Percentiles rank a stretch among this genome's conserved stretches.
Conservation (phyloP, 2,797 vertebrate species). For the Gymnoscopelus braueri region DNA sequence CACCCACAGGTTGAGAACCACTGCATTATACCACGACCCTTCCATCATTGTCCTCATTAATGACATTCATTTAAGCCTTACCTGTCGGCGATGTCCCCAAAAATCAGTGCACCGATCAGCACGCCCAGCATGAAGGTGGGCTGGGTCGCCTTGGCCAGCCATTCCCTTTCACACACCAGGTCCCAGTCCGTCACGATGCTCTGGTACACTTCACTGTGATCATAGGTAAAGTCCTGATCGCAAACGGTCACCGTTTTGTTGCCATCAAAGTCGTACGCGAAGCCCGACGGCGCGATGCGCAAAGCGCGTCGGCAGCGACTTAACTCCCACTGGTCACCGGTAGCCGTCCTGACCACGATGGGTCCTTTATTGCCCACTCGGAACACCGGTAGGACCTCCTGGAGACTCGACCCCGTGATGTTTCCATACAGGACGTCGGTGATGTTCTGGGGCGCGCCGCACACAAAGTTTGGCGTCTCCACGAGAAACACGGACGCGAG, state of each 20-base stretch:
- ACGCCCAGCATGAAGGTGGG: conserved; percentile 95
- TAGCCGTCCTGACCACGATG: conserved; percentile 81
- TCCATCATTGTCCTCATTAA: too few species aligned
- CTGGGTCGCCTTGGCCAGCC: conserved; percentile 90
- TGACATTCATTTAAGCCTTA: conserved; percentile 54
- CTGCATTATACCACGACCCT: too few species aligned
- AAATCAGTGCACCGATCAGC: conserved; percentile 89
- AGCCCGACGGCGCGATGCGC: conserved; percentile 61
- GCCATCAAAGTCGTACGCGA: conserved; percentile 81
- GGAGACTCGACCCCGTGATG: conserved; percentile 74
- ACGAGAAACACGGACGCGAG: conserved; percentile 92
- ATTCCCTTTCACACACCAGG: conserved; percentile 90
- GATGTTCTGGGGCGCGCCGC: conserved; percentile 83
- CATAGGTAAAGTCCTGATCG: conserved; percentile 83
- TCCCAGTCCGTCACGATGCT: conserved; percentile 92
- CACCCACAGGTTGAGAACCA: too few species aligned
- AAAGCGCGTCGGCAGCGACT: conserved; percentile 81
- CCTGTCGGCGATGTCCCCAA: conserved; percentile 94
- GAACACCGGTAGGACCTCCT: conserved; percentile 81
- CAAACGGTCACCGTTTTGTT: conserved; percentile 82
- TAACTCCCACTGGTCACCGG: conserved; percentile 91
- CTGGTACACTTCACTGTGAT: conserved; percentile 83
- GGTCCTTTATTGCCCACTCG: conserved; percentile 61
- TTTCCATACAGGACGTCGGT: conserved; percentile 84
- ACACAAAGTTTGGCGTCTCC: conserved; percentile 87